Evolutionary conservation across 2,888 invertebrate genomes (phyloP).

Genomic region (Drosophila nigritarsus): DNA sequence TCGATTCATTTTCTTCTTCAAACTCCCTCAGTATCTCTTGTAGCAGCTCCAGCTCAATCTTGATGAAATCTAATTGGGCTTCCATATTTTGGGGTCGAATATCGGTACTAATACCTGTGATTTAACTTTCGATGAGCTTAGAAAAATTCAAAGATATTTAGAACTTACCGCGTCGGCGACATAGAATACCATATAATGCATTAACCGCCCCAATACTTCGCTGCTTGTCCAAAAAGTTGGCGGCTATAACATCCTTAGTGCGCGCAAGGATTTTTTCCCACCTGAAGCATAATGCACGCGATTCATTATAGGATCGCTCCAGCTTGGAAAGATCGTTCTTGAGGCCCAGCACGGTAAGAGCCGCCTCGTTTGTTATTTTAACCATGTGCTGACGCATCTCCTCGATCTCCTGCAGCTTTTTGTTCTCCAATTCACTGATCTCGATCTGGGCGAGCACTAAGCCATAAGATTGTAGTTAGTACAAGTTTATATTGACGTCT

Average conservation of each 20-base stretch:
- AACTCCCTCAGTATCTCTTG: slow-evolving; percentile 69
- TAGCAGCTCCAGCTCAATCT: slow-evolving; percentile 80
- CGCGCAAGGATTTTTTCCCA: slow-evolving; percentile 83
- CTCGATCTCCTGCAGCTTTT: slow-evolving; percentile 82
- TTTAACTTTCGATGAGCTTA: neutral
- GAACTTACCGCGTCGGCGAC: slow-evolving; percentile 71
- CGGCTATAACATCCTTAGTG: slow-evolving; percentile 75
- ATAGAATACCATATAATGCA: slow-evolving; percentile 76
- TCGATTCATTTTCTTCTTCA: slow-evolving; percentile 21
- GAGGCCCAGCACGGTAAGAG: slow-evolving; percentile 81
- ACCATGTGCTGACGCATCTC: slow-evolving; percentile 83
- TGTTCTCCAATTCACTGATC: slow-evolving; percentile 77
- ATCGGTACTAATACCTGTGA: slow-evolving; percentile 14
- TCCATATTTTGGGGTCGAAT: slow-evolving; percentile 61
- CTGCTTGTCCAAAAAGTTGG: slow-evolving; percentile 70
- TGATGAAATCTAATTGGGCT: slow-evolving; percentile 80
- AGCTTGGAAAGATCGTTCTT: slow-evolving; percentile 82
- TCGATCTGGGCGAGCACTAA: slow-evolving; percentile 84
- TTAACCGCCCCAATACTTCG: slow-evolving; percentile 79
- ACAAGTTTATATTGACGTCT: neutral
- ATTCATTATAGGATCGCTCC: slow-evolving; percentile 79
- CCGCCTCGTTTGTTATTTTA: slow-evolving; percentile 82
- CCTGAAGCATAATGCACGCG: slow-evolving; percentile 74
- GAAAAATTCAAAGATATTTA: neutral
- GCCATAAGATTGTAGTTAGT: neutral